Conservation (phyloP, 2,888 invertebrate genomes). For the Hecatera dysodea region DNA sequence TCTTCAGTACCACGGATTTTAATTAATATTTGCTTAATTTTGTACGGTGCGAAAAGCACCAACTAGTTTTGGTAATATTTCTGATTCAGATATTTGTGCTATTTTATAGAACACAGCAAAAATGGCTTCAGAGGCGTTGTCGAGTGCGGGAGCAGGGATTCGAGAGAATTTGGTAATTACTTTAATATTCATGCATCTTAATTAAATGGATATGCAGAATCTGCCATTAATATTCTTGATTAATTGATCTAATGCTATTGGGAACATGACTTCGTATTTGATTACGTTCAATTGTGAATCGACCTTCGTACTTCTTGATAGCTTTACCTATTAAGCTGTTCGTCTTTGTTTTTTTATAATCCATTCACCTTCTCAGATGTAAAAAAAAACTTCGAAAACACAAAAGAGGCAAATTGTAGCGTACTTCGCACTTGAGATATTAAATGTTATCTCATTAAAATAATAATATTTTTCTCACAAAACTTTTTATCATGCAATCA, state of each 20-base stretch:
- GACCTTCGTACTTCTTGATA: constrained; percentile 74
- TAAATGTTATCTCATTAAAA: background rate
- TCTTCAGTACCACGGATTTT: constrained; percentile 19
- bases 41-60: constrained; percentile 16
- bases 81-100: constrained; percentile 13
- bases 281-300: constrained; percentile 57
- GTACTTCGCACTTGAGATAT: background rate
- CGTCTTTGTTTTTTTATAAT: constrained; percentile 41
- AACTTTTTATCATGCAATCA: constrained; percentile 19
- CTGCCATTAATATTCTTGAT: constrained; percentile 37
- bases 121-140: constrained; percentile 83
- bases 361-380: constrained; percentile 22
- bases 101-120: constrained; percentile 43
- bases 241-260: constrained; percentile 30
- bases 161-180: constrained; percentile 86
- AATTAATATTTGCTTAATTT: constrained; percentile 41
- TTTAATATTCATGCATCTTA: constrained; percentile 32
- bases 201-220: constrained; percentile 21
- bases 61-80: constrained; percentile 29
- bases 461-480: background rate
- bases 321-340: constrained; percentile 14
- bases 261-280: constrained; percentile 24
- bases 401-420: background rate
- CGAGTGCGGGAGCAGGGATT: constrained; percentile 78
- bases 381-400: background rate